These are phyloP conservation scores for Ciconia maguari DNA, from an alignment of 2,113 vertebrate genomes.

Conservation along the genomic window DNA sequence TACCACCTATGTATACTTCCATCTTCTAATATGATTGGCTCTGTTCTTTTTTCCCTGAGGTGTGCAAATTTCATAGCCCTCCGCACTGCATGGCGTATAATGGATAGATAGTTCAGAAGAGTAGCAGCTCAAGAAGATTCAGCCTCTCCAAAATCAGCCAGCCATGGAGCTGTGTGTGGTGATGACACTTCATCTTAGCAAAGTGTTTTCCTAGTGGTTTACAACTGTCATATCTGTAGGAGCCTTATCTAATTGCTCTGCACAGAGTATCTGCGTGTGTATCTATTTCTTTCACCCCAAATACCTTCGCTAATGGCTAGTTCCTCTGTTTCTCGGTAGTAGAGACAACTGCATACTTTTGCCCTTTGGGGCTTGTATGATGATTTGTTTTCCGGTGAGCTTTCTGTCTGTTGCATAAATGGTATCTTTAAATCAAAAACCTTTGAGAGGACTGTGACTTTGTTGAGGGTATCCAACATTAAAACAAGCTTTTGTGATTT, in stretches of 20 bases:
- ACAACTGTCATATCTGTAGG: not conserved
- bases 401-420: not conserved
- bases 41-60: not conserved
- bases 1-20: not conserved
- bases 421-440: not conserved
- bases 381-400: not conserved
- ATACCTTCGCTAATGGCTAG: not conserved
- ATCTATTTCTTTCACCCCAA: not conserved
- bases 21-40: fast-evolving
- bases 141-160: constrained; percentile 28
- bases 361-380: not conserved
- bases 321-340: not conserved
- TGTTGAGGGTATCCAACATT: not conserved
- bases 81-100: fast-evolving
- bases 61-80: not conserved
- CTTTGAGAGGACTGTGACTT: not conserved
- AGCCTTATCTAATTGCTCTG: not conserved
- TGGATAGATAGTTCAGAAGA: not conserved
- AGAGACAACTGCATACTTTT: not conserved
- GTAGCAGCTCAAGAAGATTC: not conserved
- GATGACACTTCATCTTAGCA: constrained; percentile 35
- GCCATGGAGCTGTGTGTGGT: not conserved
- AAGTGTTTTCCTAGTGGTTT: constrained; percentile 20
- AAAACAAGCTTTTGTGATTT: not conserved
- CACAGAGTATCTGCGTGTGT: not conserved